Evolutionary conservation across 2,888 invertebrate genomes (phyloP).

Genomic region (Cistogaster globosa): DNA sequence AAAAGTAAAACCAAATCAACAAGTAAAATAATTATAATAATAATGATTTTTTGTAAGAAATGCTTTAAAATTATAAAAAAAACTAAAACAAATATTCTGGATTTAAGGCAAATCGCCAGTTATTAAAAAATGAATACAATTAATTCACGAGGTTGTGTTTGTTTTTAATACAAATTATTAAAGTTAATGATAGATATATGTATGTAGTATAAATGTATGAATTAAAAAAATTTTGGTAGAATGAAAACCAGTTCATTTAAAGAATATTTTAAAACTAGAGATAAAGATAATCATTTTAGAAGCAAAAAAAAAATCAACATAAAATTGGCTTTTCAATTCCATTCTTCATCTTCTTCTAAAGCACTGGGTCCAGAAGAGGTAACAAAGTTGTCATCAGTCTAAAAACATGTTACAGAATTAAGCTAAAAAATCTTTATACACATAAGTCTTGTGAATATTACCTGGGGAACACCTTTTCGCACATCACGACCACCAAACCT

Average conservation of each 20-base stretch:
- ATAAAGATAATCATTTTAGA: not conserved
- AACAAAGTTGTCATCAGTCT: constrained; percentile 72
- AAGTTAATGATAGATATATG: not conserved
- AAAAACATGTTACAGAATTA: constrained; percentile 7
- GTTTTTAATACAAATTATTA: not conserved
- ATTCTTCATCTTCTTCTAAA: constrained; percentile 76
- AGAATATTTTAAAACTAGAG: not conserved
- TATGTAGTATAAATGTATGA: not conserved
- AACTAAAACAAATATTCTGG: no score
- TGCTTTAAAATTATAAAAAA: no score
- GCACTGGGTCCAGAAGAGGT: constrained; percentile 69
- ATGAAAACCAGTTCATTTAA: constrained; percentile 59
- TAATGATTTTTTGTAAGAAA: no score
- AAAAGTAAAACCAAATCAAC: no score
- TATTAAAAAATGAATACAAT: not conserved
- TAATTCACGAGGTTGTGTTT: constrained; percentile 44
- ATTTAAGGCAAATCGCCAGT: no score
- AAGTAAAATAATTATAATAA: no score
- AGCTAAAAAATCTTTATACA: not conserved
- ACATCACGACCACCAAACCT: constrained; percentile 90
- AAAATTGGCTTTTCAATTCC: constrained; percentile 67
- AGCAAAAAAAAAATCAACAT: not conserved
- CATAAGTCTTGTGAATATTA: constrained; percentile 47
- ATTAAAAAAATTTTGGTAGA: not conserved
- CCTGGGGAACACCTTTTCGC: constrained; percentile 75